A percentile compares a stretch with the other conserved stretches of the same genome.
Evolutionary conservation across 2,888 invertebrate genomes (phyloP).

Genomic region (Lasiommata megera): DNA sequence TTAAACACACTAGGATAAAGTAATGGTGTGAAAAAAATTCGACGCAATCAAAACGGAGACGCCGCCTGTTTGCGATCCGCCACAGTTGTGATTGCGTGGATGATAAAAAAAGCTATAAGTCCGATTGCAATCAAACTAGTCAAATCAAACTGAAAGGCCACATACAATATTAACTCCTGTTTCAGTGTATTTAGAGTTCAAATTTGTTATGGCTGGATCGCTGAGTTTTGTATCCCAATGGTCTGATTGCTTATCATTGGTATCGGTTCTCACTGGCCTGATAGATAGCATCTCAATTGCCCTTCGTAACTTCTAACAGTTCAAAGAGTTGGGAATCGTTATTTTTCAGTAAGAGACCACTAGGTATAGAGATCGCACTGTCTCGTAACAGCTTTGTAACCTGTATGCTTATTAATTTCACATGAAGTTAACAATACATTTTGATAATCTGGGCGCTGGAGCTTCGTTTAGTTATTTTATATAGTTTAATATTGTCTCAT

Average conservation of each 20-base stretch:
- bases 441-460: too few species aligned
- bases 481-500: too few species aligned
- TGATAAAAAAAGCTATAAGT: conserved; percentile 31
- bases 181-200: background rate
- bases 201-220: background rate
- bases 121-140: conserved; percentile 28
- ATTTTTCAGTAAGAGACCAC: background rate
- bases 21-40: conserved; percentile 14
- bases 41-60: conserved; percentile 32
- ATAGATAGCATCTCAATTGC: conserved; percentile 18
- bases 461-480: too few species aligned
- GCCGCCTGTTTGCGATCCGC: conserved; percentile 20
- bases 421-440: too few species aligned
- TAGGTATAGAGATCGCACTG: background rate
- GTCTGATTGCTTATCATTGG: conserved; percentile 24
- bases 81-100: conserved; percentile 32
- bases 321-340: conserved; percentile 8
- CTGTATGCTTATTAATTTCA: too few species aligned
- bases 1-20: background rate
- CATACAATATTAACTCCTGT: background rate
- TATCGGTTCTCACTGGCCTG: conserved; percentile 13
- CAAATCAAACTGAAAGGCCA: background rate
- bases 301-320: conserved; percentile 5
- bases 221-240: conserved; percentile 6
- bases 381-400: too few species aligned